phyloP scores from a whole-genome alignment of 2,888 invertebrate genomes.

The Nomada ruficornis region DNA sequence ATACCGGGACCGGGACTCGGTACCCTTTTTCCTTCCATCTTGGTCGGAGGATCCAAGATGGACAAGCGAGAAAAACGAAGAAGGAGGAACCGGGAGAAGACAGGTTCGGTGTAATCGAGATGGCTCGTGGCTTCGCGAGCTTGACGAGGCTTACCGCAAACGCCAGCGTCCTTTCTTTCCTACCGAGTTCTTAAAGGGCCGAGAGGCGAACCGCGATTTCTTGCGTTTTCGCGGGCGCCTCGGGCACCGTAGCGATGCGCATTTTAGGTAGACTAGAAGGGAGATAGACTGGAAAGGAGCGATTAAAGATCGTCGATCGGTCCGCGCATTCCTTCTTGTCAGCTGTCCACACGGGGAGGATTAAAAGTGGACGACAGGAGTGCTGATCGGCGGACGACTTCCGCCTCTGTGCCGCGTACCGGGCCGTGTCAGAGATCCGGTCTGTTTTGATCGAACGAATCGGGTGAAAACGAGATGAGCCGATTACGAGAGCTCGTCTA shows the following conservation, averaged over 20 bases:
- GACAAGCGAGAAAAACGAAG: constrained; percentile 34
- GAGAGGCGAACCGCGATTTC: constrained; percentile 10
- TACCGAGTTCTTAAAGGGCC: constrained; percentile 15
- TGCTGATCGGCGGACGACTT: constrained; percentile 51
- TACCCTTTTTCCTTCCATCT: constrained; percentile 50
- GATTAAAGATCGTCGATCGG: constrained; percentile 36
- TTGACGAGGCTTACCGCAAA: constrained; percentile 31
- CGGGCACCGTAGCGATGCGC: not conserved
- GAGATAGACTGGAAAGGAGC: constrained; percentile 5
- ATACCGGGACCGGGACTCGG: constrained; percentile 54
- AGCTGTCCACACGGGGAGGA: constrained; percentile 14
- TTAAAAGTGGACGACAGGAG: constrained; percentile 28
- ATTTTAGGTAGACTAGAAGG: not conserved
- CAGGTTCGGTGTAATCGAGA: constrained; percentile 66
- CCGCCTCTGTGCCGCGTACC: constrained; percentile 29
- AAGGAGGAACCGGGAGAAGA: constrained; percentile 43
- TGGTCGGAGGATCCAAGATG: constrained; percentile 43
- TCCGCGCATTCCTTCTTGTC: not conserved
- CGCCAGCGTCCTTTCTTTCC: constrained; percentile 30
- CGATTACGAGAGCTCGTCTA: constrained; percentile 75
- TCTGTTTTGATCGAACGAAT: constrained; percentile 75
- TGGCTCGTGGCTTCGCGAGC: constrained; percentile 65
- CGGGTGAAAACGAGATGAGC: constrained; percentile 70
- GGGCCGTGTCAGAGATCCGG: constrained; percentile 39
- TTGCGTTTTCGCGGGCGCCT: constrained; percentile 23